Base-by-base conservation (phyloP, 2,113 vertebrate species). In the Lucifuga dentata region DNA sequence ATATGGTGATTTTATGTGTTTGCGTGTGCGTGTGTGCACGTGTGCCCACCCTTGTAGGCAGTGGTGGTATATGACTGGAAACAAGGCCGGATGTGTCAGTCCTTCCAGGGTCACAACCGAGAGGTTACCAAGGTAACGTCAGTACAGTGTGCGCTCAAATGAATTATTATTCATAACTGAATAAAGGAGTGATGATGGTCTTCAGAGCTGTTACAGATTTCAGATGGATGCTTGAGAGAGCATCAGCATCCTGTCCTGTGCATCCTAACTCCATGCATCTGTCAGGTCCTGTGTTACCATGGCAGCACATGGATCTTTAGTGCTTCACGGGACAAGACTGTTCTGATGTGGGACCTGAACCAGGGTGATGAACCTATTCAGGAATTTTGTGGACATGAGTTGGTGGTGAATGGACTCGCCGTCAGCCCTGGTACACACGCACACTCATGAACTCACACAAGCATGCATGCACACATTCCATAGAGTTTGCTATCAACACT, bases 61-160 rank as follows among this genome's bases (percentile, higher is more conserved):
- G 95, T 96, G 50, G 94, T 95, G n/a, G 92, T 95, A 40, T 98
- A 94, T 56, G 93, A 96, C 76, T 99, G 97, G 97, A 94, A 91
- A 67, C 92, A 93, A 1, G 95, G 97, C 68, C 89, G 86, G 1
- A 80, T 86, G 78, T 93, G 95, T 83, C 93, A 75, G 86, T 92
- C 89, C 15, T 95, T 98, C 80, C 12, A 84, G 24, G 95, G 96
- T 52, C 97, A 99, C 63, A 91, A 93, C 65, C 92, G 90, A 19
- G 97, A 98, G 86, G 92, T 99, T 77, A 98, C 96, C 73, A 98
- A 98, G 97, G 97, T 98, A 94, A 87, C 24, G 1, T 69, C 41
- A 64, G 26, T 68, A 52, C n/a, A 32, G 8, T 48, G 40, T 51
- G 56, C 73, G 61, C 21, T 4, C 56, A 48, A 26, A 62, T 1